Percentiles rank a stretch among this genome's conserved stretches.
Conservation (phyloP, 2,888 invertebrate genomes). For the Gonocerus acuteangulatus region DNA sequence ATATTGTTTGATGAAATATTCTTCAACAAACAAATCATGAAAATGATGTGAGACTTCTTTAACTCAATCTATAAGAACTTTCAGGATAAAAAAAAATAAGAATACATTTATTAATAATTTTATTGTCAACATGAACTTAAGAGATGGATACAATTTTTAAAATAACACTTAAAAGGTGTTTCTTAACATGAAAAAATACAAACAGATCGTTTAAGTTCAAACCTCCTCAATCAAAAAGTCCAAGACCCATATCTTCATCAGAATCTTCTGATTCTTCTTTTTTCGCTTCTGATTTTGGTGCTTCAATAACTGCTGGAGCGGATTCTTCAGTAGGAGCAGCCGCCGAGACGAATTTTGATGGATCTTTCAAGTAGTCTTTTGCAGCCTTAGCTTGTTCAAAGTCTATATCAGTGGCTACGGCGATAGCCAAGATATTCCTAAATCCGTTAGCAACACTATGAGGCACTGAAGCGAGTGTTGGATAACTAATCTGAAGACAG, state of each 20-base stretch:
- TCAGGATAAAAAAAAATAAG: too few relatives aligned
- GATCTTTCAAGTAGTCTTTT: constrained; percentile 91
- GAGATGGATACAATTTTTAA: too few relatives aligned
- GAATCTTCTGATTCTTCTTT: constrained; percentile 82
- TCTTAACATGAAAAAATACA: too few relatives aligned
- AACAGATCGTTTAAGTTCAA: too few relatives aligned
- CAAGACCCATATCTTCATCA: constrained; percentile 97
- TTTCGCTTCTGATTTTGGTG: constrained; percentile 66
- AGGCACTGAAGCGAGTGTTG: constrained; percentile 92
- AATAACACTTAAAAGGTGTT: too few relatives aligned
- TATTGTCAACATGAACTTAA: too few relatives aligned
- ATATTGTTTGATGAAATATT: too few relatives aligned
- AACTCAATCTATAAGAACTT: too few relatives aligned
- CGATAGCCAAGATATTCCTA: constrained; percentile 94
- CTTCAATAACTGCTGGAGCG: constrained; percentile 56
- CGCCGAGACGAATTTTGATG: constrained; percentile 79
- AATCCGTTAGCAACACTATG: constrained; percentile 97
- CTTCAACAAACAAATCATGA: too few relatives aligned
- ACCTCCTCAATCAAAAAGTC: constrained; percentile 64
- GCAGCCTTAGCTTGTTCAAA: constrained; percentile 91
- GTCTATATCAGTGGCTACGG: constrained; percentile 89
- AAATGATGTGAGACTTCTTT: too few relatives aligned
- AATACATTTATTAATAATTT: too few relatives aligned
- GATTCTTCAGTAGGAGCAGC: constrained; percentile 54
- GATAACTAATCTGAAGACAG: constrained; percentile 88